Evolutionary conservation across 2,797 vertebrate species (phyloP), one percentile per base, ranked within the genome.

Genomic region (Siniperca obscura): DNA sequence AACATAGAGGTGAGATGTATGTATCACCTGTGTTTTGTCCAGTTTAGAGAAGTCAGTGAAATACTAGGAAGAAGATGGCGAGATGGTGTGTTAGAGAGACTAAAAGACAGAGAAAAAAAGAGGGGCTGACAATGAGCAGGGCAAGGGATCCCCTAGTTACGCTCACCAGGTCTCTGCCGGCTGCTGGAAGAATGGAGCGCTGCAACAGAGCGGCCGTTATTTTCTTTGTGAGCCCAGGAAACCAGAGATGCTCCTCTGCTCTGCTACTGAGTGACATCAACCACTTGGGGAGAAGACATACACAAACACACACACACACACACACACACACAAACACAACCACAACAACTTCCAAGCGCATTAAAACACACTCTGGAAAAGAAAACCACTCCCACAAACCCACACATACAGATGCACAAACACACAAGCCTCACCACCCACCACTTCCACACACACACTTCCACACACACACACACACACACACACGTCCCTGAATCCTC

Each of bases 171-270:
- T 86, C 88, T 86, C 84, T 12, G 12, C 76, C 69, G 90, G 52
- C 67, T 4, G 75, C 66, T 76, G 74, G 77, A 44, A 86, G 70
- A 90, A 87, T 66, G 56, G 73, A 85, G 76, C 22, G 11, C 69
- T 3, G 74, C 86, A 81, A 90, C 88, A 90, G 85, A 86, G 89
- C 13, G 40, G 16, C 78, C 66, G 76, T 90, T 90, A 83, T 89
- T 87, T 77, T 74, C 87, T 92, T 90, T 92, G 90, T 92, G 72
- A 74, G 75, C 16, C 52, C 60, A 9, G 77, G 90, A 91, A 93
- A 93, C 88, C 67, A 36, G 89, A 91, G 90, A 91, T 61, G 86
- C 68, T 90, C 76, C 87, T 81, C 72, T 52, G 25, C 84, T 83
- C 69, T 22, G 68, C 74, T 74, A 84, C 68, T 82, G 90, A 90